Evolutionary conservation across 2,113 vertebrate genomes (phyloP).

Genomic region (Crotalus tigris): DNA sequence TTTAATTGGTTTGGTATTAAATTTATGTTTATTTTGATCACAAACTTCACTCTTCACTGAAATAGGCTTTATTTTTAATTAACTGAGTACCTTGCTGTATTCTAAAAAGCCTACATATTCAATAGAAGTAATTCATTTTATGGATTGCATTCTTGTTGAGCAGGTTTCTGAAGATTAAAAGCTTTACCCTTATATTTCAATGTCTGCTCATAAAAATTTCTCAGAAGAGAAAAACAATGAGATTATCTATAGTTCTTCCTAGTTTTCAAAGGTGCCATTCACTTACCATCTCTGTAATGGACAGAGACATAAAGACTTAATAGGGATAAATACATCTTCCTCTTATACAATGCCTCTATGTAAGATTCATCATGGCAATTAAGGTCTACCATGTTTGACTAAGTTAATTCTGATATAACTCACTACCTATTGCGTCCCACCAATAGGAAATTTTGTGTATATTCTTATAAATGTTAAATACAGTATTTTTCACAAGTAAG

Average conservation of each 20-base stretch:
- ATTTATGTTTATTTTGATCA: constrained; percentile 7
- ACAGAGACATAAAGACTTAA: background rate
- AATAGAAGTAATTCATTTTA: background rate
- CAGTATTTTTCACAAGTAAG: background rate
- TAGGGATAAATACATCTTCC: background rate
- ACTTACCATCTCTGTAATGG: constrained; percentile 23
- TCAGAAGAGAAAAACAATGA: constrained; percentile 36
- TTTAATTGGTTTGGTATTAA: background rate
- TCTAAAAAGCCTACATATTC: background rate
- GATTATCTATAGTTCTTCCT: constrained; percentile 29
- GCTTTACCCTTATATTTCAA: constrained; percentile 51
- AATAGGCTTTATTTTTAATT: background rate
- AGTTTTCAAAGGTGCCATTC: constrained; percentile 1
- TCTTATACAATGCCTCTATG: constrained; percentile 3
- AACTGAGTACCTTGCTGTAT: background rate
- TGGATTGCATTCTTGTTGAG: background rate
- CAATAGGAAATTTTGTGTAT: background rate
- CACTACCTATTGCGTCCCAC: background rate
- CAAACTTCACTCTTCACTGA: background rate
- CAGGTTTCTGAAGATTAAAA: constrained; percentile 11
- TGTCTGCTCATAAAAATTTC: constrained; percentile 52
- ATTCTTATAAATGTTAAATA: background rate
- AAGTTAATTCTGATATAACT: background rate
- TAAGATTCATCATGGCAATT: background rate
- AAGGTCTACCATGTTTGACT: background rate